These are phyloP conservation scores for Lycodopsis pacificus DNA, from an alignment of 2,797 vertebrate genomes.

Conservation along the genomic window DNA sequence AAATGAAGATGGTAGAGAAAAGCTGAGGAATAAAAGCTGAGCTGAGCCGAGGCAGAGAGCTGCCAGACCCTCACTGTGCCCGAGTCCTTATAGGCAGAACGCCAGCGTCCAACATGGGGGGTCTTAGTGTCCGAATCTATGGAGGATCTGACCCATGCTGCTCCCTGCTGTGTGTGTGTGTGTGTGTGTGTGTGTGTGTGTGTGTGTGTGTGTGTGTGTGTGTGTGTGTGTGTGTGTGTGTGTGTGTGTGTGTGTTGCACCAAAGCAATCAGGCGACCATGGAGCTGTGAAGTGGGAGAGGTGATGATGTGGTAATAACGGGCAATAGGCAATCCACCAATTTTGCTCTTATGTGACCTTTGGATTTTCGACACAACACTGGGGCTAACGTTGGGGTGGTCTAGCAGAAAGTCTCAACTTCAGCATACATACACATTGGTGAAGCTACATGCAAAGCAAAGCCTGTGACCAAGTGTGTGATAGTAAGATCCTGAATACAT, in stretches of 20 bases:
- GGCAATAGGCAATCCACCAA: neutral
- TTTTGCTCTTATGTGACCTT: neutral
- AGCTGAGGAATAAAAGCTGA: constrained; percentile 47
- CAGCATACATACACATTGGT: neutral
- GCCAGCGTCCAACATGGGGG: constrained; percentile 67
- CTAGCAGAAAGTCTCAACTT: neutral
- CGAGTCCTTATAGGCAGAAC: constrained; percentile 33
- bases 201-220: constrained; percentile 16
- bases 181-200: constrained; percentile 12
- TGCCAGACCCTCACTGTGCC: constrained; percentile 57
- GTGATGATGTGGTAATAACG: constrained; percentile 11
- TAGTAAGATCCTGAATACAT: neutral
- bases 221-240: constrained; percentile 8
- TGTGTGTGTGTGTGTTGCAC: constrained; percentile 13
- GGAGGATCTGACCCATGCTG: constrained; percentile 50
- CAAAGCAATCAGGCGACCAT: constrained; percentile 29
- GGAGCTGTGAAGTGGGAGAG: constrained; percentile 35
- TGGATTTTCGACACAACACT: neutral
- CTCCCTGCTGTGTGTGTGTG: constrained; percentile 20
- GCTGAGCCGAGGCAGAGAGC: neutral
- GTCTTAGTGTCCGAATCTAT: constrained; percentile 38
- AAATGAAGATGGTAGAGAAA: constrained; percentile 44
- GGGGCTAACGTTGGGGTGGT: neutral
- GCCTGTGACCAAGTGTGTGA: neutral
- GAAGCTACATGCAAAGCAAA: neutral